phyloP scores from a whole-genome alignment of 2,113 vertebrate genomes.

The Rattus rattus region DNA sequence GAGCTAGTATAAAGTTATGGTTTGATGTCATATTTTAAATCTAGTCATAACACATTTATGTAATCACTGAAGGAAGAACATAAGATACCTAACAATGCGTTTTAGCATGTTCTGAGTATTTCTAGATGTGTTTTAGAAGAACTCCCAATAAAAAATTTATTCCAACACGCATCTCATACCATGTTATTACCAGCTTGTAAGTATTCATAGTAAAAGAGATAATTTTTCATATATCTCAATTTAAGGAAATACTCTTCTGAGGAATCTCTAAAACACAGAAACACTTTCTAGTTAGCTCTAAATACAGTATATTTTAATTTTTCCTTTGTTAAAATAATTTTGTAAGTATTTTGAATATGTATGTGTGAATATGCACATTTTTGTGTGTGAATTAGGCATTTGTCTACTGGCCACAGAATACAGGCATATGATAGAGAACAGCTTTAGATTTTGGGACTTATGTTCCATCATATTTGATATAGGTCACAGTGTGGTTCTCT shows the following conservation, averaged over 20 bases:
- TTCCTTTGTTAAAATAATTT: neutral
- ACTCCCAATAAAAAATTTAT: neutral
- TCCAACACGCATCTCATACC: neutral
- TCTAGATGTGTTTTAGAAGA: neutral
- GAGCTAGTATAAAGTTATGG: neutral
- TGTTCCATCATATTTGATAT: neutral
- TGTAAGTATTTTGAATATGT: neutral
- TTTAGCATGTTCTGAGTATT: neutral
- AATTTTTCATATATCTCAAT: neutral
- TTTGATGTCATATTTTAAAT: neutral
- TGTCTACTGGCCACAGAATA: neutral
- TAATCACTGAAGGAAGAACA: neutral
- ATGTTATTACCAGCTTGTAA: neutral
- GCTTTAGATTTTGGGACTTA: neutral
- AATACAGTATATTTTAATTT: conserved; percentile 3
- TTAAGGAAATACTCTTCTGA: neutral
- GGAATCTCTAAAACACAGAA: neutral
- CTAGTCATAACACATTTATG: neutral
- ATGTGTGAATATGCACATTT: neutral
- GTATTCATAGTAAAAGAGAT: neutral
- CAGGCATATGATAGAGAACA: neutral
- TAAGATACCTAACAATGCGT: neutral
- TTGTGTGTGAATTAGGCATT: neutral
- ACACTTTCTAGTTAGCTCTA: neutral
- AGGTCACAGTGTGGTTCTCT: neutral